Evolutionary conservation across 2,888 invertebrate genomes (phyloP), one percentile per base, ranked within the genome.

Genomic region (Polydrusus tereticollis): DNA sequence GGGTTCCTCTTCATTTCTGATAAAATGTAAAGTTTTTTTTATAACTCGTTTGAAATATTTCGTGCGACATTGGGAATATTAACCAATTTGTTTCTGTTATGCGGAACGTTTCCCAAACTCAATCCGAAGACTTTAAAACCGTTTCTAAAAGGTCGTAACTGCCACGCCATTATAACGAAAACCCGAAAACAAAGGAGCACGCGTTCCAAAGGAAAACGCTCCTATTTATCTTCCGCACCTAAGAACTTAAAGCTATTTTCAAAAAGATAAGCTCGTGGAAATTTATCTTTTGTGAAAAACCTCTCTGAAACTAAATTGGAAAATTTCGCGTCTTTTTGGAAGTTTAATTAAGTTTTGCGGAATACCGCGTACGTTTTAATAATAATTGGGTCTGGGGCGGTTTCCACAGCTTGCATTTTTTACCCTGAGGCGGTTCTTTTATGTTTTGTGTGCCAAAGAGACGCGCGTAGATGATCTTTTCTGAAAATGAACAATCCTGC

Each of bases 141-240:
- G 41, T 59, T 41, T 23, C 59, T 59, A 59, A 59, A 59, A 59
- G 59, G 20, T 38, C 59, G 38, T 41, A 59, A 59, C 12, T 18
- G 20, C 14, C 59, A 14, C 18, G 16, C 59, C 21, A 41, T 59
- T 41, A 41, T 26, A 21, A n/a, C 12, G 23, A 59, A 59, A 59
- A 7, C 16, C 23, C 16, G 59, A 59, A 59, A 59, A 59, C 59
- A 41, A 59, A 59, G 59, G 41, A 21, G 18, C 38, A 38, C 20
- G 23, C 59, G 14, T 59, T 59, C 23, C 21, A 41, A 59, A 21
- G 59, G 41, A 59, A 59, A 59, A 59, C 18, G 59, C 59, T 41
- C 43, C 41, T 59, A 59, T 59, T 59, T 59, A 59, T 59, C 59
- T 59, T 59, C 23, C 14, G n/a, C n/a, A 23, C 59, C 59, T 59